Base-by-base conservation (phyloP, 2,888 invertebrate species). In the Celastrina argiolus region DNA sequence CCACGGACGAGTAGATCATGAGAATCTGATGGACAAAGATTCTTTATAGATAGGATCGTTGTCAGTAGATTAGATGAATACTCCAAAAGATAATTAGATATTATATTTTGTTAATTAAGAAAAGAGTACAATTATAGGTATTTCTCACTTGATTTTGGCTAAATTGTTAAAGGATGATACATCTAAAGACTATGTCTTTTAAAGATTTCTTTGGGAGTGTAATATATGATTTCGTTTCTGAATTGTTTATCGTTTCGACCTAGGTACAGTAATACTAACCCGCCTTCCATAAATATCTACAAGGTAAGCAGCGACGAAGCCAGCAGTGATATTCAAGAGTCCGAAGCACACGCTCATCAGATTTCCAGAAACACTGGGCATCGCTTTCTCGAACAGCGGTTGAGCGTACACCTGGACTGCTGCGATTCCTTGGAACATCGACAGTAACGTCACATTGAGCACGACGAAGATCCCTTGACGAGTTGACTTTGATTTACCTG, bases 321-420 rank as follows among this genome's bases (percentile, higher is more conserved):
- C 65, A 26, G 65, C 6, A 1, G 51, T 51, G 8, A 65, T 36
- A 28, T 64, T 66, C 12, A 67, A 26, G 1, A 68, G 5, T 2
- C 65, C 68, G 12, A 68, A 69, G 16, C 67, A 39, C 12, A 69
- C 28, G 26, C 68, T 69, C 18, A 70, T 68, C 14, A 69, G 7
- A 12, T 67, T 70, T 10, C 71, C 59, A 1, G 71, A 70, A 56
- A 72, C 65, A n/a, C 51, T 65, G 3, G 73, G 73, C n/a, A 72
- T 65, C 2, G 72, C 72, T 36, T 68, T 78, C 1, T 72, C 70
- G 72, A 87, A 87, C 51, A 87, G 70, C 0, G 84, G 83, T 36
- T 81, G 78, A 0, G 87, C 87, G 68, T 85, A 87, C 16, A 87
- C 85, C 70, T 85, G 83, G 0, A 87, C 72, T 1, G 16, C 63